Evolutionary conservation across 1,140 invertebrate species (phyloP).

Genomic region (Calephelis nemesis): DNA sequence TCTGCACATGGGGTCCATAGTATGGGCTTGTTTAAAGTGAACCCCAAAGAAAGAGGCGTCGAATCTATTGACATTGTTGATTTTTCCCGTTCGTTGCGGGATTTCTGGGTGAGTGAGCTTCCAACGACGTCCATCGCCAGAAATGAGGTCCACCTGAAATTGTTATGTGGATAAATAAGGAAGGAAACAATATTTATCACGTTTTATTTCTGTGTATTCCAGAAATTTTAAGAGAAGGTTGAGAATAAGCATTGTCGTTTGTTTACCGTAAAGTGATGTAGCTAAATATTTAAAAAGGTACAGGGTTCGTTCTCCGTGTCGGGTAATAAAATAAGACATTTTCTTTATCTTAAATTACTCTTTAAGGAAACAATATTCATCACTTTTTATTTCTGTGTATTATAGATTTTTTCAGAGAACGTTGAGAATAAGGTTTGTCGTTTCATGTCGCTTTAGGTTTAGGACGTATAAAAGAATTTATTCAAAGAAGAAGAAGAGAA

Average conservation of each 20-base stretch:
- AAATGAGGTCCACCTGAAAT: constrained; percentile 87
- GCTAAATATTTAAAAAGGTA: background rate
- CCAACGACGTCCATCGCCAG: constrained; percentile 89
- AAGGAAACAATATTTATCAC: background rate
- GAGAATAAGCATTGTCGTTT: background rate
- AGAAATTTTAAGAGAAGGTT: no score
- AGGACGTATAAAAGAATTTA: no score
- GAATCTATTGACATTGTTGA: constrained; percentile 89
- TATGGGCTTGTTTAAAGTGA: constrained; percentile 89
- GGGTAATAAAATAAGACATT: no score
- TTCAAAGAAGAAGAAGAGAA: no score
- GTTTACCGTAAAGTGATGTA: background rate
- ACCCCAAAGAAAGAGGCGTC: constrained; percentile 91
- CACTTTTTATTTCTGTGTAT: no score
- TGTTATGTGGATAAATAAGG: background rate
- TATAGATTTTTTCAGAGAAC: no score
- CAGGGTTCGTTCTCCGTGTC: no score
- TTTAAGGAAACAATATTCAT: no score
- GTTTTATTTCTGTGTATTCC: no score
- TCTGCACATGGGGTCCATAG: constrained; percentile 93
- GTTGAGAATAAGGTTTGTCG: no score
- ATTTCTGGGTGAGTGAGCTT: constrained; percentile 84
- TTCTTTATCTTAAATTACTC: no score
- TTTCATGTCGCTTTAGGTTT: no score
- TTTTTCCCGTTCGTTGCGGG: constrained; percentile 87